phyloP scores from a whole-genome alignment of 2,113 vertebrate species.

The Hoplias malabaricus region DNA sequence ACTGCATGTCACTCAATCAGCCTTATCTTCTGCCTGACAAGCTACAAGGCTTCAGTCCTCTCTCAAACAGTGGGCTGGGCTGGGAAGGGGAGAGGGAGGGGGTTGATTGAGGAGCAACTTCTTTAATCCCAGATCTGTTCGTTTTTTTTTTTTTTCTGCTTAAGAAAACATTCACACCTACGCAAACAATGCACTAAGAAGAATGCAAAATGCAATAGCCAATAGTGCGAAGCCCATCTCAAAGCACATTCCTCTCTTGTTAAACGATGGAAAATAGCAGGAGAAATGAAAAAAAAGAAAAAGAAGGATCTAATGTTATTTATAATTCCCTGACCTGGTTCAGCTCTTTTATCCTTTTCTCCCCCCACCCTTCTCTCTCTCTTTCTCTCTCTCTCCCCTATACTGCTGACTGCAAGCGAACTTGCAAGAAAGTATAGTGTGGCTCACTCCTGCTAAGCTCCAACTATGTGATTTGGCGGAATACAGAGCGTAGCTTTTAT shows the following conservation, averaged over 20 bases:
- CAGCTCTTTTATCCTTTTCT: constrained; percentile 36
- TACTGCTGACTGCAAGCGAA: constrained; percentile 67
- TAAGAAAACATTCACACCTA: constrained; percentile 36
- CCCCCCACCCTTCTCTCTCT: constrained; percentile 35
- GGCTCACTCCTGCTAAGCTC: constrained; percentile 65
- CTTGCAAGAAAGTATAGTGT: constrained; percentile 58
- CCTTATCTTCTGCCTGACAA: constrained; percentile 33
- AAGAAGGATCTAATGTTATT: constrained; percentile 53
- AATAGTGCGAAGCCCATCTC: constrained; percentile 29
- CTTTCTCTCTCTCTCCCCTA: constrained; percentile 34
- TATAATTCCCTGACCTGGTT: constrained; percentile 54
- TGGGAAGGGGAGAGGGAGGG: not conserved
- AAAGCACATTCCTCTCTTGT: constrained; percentile 53
- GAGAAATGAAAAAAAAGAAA: constrained; percentile 59
- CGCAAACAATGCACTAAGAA: constrained; percentile 31
- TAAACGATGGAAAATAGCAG: constrained; percentile 26
- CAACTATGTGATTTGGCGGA: constrained; percentile 64
- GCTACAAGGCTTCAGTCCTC: not conserved
- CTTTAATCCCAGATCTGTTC: constrained; percentile 13
- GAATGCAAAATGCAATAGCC: constrained; percentile 28
- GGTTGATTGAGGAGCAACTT: not conserved
- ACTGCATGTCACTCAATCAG: constrained; percentile 55
- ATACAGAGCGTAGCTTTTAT: constrained; percentile 74
- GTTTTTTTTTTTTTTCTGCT: constrained; percentile 9
- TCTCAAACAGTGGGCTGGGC: constrained; percentile 39